Base-by-base conservation (phyloP, 2,797 vertebrate species). In the Mormyrus hasselquistii region DNA sequence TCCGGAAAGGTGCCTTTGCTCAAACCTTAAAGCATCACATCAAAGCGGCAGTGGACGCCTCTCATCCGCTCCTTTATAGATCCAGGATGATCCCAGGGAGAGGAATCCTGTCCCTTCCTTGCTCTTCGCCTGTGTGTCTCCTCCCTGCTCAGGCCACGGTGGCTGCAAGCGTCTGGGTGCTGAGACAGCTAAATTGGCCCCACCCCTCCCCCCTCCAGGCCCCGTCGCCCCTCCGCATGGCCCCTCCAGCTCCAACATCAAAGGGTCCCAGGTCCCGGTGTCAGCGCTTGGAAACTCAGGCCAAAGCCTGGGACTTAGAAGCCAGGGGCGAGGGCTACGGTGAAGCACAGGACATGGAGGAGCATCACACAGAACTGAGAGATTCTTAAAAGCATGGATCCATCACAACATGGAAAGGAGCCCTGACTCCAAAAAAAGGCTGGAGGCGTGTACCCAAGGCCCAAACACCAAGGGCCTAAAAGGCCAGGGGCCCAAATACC, bases 11-110 rank as follows among this genome's bases (percentile, higher is more conserved):
- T 86, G 89, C 29, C 83, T 88, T 65, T 59, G 90, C 90, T 92
- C 90, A 73, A 1, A 90, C 88, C 91, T 92, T 90, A 65, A 91
- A 87, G 92, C 90, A 93, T 91, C 93, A 93, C 65, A 91, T 91
- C 93, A 93, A 90, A 88, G 91, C 87, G 88, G 91, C 82, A 65
- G 73, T 89, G 90, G 83, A 90, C 69, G 53, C 89, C 69, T 87
- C 65, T 87, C 92, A 92, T 93, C 93, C 90, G 6, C 57, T 59
- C 25, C 25, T 69, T 69, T 88, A 83, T 88, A 41, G 57, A 62
- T 53, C 62, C 41, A 83, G 38, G 19, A 16, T 83, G 79, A 83
- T n/a, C 38, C 62, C 62, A 69, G 22, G 62, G 62, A 69, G 62
- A 69, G 62, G 62, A 69, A 34, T 69, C 62, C 62, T 5, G 8